phyloP scores from a whole-genome alignment of 1,140 invertebrate species.

The Phortica variegata region DNA sequence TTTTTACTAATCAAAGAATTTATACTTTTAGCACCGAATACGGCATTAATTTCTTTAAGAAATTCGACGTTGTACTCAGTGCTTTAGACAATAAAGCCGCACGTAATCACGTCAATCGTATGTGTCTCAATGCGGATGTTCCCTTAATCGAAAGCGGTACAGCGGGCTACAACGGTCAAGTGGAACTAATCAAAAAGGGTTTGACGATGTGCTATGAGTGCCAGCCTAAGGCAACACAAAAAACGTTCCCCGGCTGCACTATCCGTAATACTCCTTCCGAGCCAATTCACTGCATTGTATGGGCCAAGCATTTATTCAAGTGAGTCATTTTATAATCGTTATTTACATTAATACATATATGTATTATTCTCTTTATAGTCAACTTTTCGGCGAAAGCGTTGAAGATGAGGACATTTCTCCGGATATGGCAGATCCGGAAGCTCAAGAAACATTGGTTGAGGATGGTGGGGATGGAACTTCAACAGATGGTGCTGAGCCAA shows the following conservation, averaged over 20 bases:
- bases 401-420: conserved; percentile 98
- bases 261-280: conserved; percentile 99
- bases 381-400: conserved; percentile 95
- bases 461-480: conserved; percentile 93
- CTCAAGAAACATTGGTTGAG: conserved; percentile 64
- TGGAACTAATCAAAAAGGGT: conserved; percentile 84
- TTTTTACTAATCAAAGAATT: background rate
- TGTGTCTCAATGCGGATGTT: conserved; percentile 93
- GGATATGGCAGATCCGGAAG: conserved; percentile 92
- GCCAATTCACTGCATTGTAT: conserved; percentile 98
- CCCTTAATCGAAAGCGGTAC: conserved; percentile 97
- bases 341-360: background rate
- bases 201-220: conserved; percentile 97
- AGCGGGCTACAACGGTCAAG: conserved; percentile 90
- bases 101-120: conserved; percentile 97
- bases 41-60: conserved; percentile 88
- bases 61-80: conserved; percentile 93
- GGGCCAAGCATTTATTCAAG: conserved; percentile 99
- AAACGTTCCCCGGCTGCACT: conserved; percentile 96
- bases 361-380: conserved; percentile 63
- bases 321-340: conserved; percentile 59
- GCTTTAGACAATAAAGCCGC: conserved; percentile 96
- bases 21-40: conserved; percentile 80
- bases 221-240: conserved; percentile 85
- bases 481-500: conserved; percentile 47